Evolutionary conservation across 2,797 vertebrate genomes (phyloP), one percentile per base, ranked within the genome.

Genomic region (Leptoclinus maculatus): DNA sequence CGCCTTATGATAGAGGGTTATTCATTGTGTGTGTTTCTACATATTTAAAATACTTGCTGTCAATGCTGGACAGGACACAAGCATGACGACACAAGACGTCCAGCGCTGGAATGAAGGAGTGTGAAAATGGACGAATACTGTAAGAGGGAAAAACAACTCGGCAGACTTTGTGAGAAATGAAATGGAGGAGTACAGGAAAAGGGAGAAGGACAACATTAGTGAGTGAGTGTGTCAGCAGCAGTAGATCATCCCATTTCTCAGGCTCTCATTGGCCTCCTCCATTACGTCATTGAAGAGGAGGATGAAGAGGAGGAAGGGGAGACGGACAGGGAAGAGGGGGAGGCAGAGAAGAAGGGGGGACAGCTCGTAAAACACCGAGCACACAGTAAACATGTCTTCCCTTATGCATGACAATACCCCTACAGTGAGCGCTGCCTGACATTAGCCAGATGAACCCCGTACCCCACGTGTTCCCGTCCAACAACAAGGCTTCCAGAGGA

Each of bases 301-400:
- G 87, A 87, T 29, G 80, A 84, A 65, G 83, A 83, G 53, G 75
- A 83, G 39, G 76, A 82, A 27, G 67, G 39, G 23, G 67, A 69
- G 63, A 56, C 13, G 69, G 79, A 79, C 65, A 74, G 93, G 91
- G 89, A 91, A 90, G 51, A 83, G 79, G 76, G 74, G 79, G 89
- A 89, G 86, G 83, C 36, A 32, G 43, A 58, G 36, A 76, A 71
- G 73, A 70, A 56, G 83, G 77, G 80, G 93, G 93, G 93, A 87
- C 95, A 89, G 94, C 94, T 97, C 95, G 95, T 96, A 97, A 97
- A 96, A 95, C 93, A 96, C 92, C 78, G 89, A 90, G 93, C 95
- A 94, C 92, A 96, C 95, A 96, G 96, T 96, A 97, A 97, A 97
- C 96, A 97, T 94, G 95, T 97, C 96, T 95, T 86, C 91, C 90